Evolutionary conservation across 2,113 vertebrate species (phyloP).

Genomic region (Ginglymostoma cirratum): DNA sequence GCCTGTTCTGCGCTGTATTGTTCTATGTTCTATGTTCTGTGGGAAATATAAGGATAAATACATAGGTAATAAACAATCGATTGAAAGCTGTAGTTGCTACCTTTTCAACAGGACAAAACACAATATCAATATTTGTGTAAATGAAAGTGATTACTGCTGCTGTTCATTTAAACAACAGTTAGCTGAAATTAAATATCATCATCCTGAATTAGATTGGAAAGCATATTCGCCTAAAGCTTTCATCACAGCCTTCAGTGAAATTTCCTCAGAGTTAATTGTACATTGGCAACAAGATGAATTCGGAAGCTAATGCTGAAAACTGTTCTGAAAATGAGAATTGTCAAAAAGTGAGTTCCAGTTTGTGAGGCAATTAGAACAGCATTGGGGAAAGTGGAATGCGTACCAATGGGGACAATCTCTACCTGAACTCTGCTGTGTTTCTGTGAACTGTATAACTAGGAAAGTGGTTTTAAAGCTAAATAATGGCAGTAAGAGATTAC

Average conservation of each 20-base stretch:
- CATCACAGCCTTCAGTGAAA: neutral
- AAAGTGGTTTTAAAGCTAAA: too few relatives aligned
- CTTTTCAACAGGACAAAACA: neutral
- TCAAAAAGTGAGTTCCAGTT: too few relatives aligned
- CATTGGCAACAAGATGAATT: neutral
- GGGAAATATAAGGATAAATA: neutral
- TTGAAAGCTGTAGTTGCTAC: neutral
- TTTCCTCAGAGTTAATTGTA: neutral
- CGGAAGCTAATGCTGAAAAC: neutral
- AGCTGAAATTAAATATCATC: neutral
- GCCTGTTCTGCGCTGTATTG: too few relatives aligned
- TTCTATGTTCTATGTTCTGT: too few relatives aligned
- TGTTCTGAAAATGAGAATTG: neutral
- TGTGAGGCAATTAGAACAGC: too few relatives aligned
- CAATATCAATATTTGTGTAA: neutral
- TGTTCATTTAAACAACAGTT: neutral
- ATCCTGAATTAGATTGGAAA: neutral
- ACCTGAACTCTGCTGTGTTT: too few relatives aligned
- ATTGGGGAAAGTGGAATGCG: too few relatives aligned
- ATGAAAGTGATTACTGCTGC: neutral
- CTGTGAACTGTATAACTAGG: too few relatives aligned
- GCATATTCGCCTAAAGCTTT: neutral
- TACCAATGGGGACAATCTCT: too few relatives aligned
- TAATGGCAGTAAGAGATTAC: too few relatives aligned
- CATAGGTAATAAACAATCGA: neutral